Percentiles rank a stretch among this genome's conserved stretches.
phyloP scores from a whole-genome alignment of 2,797 vertebrate species.

The Alca torda region DNA sequence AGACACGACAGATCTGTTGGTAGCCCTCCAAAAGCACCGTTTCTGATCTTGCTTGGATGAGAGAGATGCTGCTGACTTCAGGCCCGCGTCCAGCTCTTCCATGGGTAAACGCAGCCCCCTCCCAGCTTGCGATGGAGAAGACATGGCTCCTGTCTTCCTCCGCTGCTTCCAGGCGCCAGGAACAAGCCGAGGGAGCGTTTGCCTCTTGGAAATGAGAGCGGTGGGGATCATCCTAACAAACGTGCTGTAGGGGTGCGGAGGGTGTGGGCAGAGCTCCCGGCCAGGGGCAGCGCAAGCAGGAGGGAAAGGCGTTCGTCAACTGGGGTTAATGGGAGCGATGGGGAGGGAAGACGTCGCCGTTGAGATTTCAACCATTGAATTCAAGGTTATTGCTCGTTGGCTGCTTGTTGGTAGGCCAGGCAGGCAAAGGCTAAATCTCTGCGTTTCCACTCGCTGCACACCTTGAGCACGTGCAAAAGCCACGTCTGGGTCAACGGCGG shows the following conservation, averaged over 20 bases:
- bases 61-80: background rate
- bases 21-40: background rate
- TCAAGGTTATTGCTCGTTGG: background rate
- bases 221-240: background rate
- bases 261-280: background rate
- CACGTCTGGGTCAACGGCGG: rapidly evolving
- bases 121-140: background rate
- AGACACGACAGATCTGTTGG: background rate
- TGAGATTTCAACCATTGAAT: background rate
- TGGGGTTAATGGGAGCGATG: background rate
- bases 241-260: rapidly evolving
- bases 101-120: background rate
- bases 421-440: background rate
- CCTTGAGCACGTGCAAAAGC: background rate
- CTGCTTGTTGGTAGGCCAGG: background rate
- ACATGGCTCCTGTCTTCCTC: background rate
- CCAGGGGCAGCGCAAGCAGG: rapidly evolving
- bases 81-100: background rate
- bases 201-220: background rate
- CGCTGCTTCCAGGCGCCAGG: background rate
- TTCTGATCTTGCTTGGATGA: background rate
- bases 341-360: rapidly evolving
- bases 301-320: background rate
- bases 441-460: rapidly evolving
- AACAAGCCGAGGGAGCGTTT: background rate